These are phyloP conservation scores for Tor tambroides DNA, from an alignment of 2,113 vertebrate genomes.

Conservation along the genomic window DNA sequence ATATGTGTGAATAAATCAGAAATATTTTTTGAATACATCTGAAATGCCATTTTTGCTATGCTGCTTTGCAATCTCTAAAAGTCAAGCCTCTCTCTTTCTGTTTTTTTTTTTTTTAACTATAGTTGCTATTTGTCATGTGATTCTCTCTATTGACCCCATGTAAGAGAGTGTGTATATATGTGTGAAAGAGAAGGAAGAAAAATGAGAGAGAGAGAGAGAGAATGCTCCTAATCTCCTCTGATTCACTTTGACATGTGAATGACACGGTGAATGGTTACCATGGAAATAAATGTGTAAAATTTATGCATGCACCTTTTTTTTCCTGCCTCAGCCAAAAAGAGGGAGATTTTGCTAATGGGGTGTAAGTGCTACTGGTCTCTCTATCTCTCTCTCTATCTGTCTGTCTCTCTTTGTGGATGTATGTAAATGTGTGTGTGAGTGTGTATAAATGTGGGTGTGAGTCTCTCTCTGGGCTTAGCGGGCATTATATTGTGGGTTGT, in stretches of 20 bases:
- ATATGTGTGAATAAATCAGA: background rate
- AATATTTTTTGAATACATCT: background rate
- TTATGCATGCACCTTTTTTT: conserved; percentile 98
- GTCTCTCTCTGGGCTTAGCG: background rate
- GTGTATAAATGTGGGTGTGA: background rate
- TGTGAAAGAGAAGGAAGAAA: conserved; percentile 1
- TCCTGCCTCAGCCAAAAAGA: conserved; percentile 65
- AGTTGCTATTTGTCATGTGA: conserved; percentile 74
- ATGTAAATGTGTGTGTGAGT: conserved; percentile 32
- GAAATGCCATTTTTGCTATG: background rate
- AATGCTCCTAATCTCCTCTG: conserved; percentile 88
- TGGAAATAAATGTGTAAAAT: conserved; percentile 99
- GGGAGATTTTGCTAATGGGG: conserved; percentile 77
- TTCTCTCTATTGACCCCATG: conserved; percentile 66
- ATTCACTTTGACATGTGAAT: conserved; percentile 99
- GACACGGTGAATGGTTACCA: conserved; percentile 98
- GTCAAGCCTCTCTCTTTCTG: conserved; percentile 63
- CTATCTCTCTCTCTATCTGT: conserved; percentile 30
- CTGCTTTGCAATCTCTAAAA: background rate
- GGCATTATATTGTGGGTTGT: background rate
- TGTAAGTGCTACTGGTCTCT: conserved; percentile 48
- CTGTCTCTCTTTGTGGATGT: conserved; percentile 27
- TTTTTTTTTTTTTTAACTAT: conserved; percentile 30
- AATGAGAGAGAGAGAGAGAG: conserved; percentile 25
- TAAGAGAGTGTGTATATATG: conserved; percentile 3